Percentiles rank a stretch among this genome's conserved stretches.
Conservation (phyloP, 2,113 vertebrate species). For the Argyrosomus japonicus region DNA sequence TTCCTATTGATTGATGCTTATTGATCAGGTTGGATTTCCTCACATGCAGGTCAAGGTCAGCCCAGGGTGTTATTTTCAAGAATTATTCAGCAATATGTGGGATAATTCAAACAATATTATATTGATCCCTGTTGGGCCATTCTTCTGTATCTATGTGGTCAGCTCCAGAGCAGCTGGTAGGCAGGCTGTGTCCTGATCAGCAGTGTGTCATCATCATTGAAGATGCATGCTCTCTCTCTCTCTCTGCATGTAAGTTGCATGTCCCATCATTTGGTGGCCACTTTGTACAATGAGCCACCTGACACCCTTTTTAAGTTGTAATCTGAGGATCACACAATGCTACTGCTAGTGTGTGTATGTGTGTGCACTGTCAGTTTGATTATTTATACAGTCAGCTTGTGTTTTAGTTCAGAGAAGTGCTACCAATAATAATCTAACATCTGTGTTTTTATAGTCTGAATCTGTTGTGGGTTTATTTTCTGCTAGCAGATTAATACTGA, state of each 20-base stretch:
- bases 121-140: background rate
- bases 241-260: background rate
- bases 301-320: slow-evolving; percentile 49
- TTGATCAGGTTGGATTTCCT: background rate
- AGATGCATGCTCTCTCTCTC: background rate
- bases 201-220: background rate
- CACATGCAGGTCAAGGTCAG: background rate
- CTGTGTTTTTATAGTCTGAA: background rate
- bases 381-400: background rate
- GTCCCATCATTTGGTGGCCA: slow-evolving; percentile 6
- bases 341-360: too few species aligned
- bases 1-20: background rate
- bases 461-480: background rate
- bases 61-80: background rate
- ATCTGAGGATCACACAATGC: slow-evolving; percentile 17
- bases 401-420: background rate
- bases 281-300: slow-evolving; percentile 28
- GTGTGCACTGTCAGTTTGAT: background rate
- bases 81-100: background rate
- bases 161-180: slow-evolving; percentile 27
- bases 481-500: slow-evolving; percentile 17
- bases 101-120: background rate
- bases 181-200: slow-evolving; percentile 27
- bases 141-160: background rate
- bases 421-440: background rate